These are phyloP conservation scores for Oryzias curvinotus DNA, from an alignment of 2,113 vertebrate species.

Conservation along the genomic window DNA sequence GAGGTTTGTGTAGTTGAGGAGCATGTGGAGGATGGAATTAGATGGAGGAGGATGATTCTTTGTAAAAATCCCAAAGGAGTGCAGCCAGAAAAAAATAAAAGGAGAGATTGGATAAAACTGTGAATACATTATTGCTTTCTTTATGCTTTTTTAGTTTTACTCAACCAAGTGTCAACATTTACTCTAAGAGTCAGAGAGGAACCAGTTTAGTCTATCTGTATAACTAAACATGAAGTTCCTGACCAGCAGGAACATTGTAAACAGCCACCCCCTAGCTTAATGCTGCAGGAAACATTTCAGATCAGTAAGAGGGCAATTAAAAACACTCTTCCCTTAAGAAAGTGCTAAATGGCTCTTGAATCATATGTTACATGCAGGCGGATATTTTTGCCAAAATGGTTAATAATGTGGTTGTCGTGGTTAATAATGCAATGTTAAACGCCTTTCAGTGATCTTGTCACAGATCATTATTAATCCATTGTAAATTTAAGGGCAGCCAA, in stretches of 20 bases:
- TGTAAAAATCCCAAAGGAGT: too few species aligned
- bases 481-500: constrained; percentile 4
- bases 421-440: constrained; percentile 20
- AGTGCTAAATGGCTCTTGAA: constrained; percentile 10
- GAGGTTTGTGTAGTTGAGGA: too few species aligned
- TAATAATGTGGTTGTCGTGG: constrained; percentile 14
- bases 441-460: constrained; percentile 32
- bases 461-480: constrained; percentile 39
- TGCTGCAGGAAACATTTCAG: constrained; percentile 25
- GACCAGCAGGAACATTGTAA: constrained; percentile 56
- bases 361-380: neutral
- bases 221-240: constrained; percentile 52
- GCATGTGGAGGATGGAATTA: too few species aligned
- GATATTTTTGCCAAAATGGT: neutral
- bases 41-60: too few species aligned
- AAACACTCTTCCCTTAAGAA: constrained; percentile 18
- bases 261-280: constrained; percentile 41
- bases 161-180: too few species aligned
- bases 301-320: constrained; percentile 26
- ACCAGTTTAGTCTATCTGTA: constrained; percentile 40
- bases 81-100: too few species aligned
- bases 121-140: too few species aligned
- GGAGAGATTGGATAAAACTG: too few species aligned
- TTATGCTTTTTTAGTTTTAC: too few species aligned
- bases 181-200: neutral